A percentile compares a stretch with the other conserved stretches of the same genome.
phyloP scores from a whole-genome alignment of 1,140 invertebrate genomes.

The Sesamia nonagrioides region DNA sequence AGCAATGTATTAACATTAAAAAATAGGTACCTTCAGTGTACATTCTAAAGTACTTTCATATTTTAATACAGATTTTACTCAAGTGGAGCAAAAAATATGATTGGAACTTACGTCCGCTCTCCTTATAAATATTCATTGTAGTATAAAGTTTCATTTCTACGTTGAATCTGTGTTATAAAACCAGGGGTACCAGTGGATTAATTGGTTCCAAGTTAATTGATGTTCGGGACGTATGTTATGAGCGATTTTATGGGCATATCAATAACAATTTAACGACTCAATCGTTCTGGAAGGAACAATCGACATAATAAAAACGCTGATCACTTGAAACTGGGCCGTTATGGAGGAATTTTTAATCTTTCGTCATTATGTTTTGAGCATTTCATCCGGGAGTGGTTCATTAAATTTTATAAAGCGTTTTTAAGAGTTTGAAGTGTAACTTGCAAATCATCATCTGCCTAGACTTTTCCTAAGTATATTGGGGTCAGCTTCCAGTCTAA shows the following conservation, averaged over 20 bases:
- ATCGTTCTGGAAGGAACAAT: conserved; percentile 41
- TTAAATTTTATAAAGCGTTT: conserved; percentile 25
- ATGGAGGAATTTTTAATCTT: conserved; percentile 41
- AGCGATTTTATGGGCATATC: conserved; percentile 47
- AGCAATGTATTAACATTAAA: conserved; percentile 43
- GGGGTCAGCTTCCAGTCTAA: too few species aligned
- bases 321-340: conserved; percentile 34
- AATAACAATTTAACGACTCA: conserved; percentile 53
- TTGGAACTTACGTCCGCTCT: conserved; percentile 35
- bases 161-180: conserved; percentile 46
- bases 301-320: conserved; percentile 45
- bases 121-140: conserved; percentile 50
- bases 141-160: conserved; percentile 42
- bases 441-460: too few species aligned
- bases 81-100: conserved; percentile 19
- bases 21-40: conserved; percentile 5
- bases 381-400: conserved; percentile 17
- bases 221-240: conserved; percentile 51
- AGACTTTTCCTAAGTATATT: too few species aligned
- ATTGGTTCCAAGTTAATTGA: conserved; percentile 51
- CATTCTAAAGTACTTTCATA: conserved; percentile 30
- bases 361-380: conserved; percentile 17
- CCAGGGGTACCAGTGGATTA: conserved; percentile 49
- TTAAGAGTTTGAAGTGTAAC: not conserved
- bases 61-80: conserved; percentile 36